Base-by-base conservation (phyloP, 1,140 invertebrate genomes). In the Gryllus bimaculatus region DNA sequence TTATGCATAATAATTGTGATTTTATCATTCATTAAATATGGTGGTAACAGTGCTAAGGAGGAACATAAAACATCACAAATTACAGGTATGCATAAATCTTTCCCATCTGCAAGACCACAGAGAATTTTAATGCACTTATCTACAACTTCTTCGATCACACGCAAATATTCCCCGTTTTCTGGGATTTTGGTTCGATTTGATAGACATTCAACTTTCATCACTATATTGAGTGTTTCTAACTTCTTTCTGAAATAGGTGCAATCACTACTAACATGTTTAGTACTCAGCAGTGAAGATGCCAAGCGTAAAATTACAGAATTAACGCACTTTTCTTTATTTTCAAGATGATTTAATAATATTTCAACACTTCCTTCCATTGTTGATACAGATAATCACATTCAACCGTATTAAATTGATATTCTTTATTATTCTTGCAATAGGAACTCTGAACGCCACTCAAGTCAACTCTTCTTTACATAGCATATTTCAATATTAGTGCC, bases 31-130 rank as follows among this genome's bases (percentile, higher is more conserved):
- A 78, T 10, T 8, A 66, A 26, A 12, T 78, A n/a, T 8, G 8
- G 47, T 8, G n/a, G 39, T 20, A 77, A 47, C 47, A 77, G 48
- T 10, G 21, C 39, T 4, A 77, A 48, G 8, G 76, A 47, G n/a
- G 47, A 48, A 47, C 48, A 47, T 20, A 77, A n/a, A 49, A 49
- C 47, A 48, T 20, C n/a, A 77, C 76, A 77, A 20, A 77, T 20
- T 10, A 47, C 20, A 15, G 18, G 21, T 48, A 77, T 21, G 48
- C 47, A 49, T 10, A 47, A 8, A 49, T 47, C 76, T 66, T 66
- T 66, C 54, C 54, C 54, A 66, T 66, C 54, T 66, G 3, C 54
- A 66, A 66, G 10, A 66, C 10, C 18, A 66, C 18, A 18, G 10
- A 66, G 18, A 66, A 7, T 66, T 66, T 66, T 18, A 66, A 66